Percentiles rank a stretch among this genome's conserved stretches.
These are phyloP conservation scores for Addax nasomaculatus DNA, from an alignment of 2,113 vertebrate genomes.

Conservation along the genomic window DNA sequence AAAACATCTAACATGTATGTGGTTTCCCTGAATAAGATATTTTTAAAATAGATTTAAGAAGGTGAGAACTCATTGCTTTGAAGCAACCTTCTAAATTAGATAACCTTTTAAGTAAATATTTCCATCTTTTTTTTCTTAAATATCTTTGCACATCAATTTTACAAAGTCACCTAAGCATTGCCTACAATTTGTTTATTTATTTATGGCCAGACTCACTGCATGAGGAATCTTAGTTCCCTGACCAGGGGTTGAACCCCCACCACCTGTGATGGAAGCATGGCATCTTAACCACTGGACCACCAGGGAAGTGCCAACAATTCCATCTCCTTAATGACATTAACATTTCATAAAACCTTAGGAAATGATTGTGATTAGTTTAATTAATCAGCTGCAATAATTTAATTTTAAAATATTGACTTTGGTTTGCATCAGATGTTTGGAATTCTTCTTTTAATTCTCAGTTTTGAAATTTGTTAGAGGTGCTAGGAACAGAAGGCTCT, in stretches of 20 bases:
- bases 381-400: conserved; percentile 14
- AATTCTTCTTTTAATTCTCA: background rate
- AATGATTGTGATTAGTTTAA: background rate
- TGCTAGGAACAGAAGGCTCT: background rate
- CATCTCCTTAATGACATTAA: background rate
- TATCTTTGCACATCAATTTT: background rate
- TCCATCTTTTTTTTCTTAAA: background rate
- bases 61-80: background rate
- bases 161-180: background rate
- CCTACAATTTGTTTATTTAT: background rate
- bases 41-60: background rate
- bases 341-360: background rate
- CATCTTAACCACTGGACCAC: background rate
- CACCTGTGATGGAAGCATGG: background rate
- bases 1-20: background rate
- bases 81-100: background rate
- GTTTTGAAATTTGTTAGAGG: background rate
- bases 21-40: background rate
- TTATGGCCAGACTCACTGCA: background rate
- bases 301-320: background rate
- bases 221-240: background rate
- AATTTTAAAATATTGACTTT: background rate
- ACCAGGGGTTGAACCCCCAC: background rate
- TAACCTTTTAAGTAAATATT: background rate
- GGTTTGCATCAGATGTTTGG: background rate